Percentiles rank a stretch among this genome's conserved stretches.
phyloP scores from a whole-genome alignment of 2,888 invertebrate genomes.

The Dromius quadrimaculatus region DNA sequence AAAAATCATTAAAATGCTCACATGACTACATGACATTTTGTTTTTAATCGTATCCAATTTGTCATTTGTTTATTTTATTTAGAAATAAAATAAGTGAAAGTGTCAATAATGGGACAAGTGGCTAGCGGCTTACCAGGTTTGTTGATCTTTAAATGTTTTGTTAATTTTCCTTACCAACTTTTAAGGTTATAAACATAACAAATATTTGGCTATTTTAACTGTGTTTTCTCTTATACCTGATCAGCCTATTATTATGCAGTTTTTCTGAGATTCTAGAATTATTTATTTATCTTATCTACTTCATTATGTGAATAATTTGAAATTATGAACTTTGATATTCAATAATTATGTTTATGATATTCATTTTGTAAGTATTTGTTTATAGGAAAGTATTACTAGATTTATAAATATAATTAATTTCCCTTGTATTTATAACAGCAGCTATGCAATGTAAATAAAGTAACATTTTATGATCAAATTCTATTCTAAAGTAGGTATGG shows the following conservation, averaged over 20 bases:
- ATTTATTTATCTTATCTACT: too few species aligned
- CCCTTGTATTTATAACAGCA: too few species aligned
- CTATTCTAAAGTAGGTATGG: too few species aligned
- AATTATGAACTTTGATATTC: slow-evolving; percentile 2
- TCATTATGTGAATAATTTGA: background rate
- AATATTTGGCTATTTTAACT: background rate
- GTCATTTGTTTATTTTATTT: slow-evolving; percentile 21
- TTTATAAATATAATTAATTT: too few species aligned
- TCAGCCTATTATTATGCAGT: background rate
- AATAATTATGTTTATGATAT: too few species aligned
- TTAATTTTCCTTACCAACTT: background rate
- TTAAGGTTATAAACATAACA: slow-evolving; percentile 33
- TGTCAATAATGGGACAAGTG: slow-evolving; percentile 39
- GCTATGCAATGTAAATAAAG: too few species aligned
- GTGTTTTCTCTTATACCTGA: slow-evolving; percentile 14
- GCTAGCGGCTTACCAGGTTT: slow-evolving; percentile 27
- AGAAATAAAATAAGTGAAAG: slow-evolving; percentile 2
- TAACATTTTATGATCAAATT: too few species aligned
- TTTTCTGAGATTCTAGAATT: background rate
- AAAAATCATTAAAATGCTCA: slow-evolving; percentile 14
- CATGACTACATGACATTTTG: slow-evolving; percentile 14
- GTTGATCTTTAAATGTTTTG: background rate
- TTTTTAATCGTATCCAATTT: slow-evolving; percentile 9
- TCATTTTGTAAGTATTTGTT: too few species aligned
- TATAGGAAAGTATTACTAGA: too few species aligned